A percentile compares a stretch with the other conserved stretches of the same genome.
Conservation (phyloP, 2,797 vertebrate species). For the Pteropus rufus region DNA sequence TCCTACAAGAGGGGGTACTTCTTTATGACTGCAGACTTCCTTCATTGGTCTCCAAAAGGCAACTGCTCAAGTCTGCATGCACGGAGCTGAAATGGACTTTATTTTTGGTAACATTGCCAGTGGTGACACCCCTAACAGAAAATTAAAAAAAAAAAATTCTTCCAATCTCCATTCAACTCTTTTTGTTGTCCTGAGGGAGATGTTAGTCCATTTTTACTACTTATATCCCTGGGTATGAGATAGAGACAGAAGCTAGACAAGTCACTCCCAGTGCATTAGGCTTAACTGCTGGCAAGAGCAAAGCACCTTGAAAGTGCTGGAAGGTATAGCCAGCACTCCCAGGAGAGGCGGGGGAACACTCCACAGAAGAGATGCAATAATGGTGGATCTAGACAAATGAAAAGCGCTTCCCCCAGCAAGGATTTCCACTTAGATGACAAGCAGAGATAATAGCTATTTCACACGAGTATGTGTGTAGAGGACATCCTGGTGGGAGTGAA, state of each 20-base stretch:
- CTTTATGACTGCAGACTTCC: background rate
- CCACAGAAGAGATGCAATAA: background rate
- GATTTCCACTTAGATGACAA: background rate
- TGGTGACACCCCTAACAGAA: background rate
- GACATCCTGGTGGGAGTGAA: background rate
- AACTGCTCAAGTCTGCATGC: background rate
- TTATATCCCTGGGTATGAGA: background rate
- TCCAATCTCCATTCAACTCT: background rate
- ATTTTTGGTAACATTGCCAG: background rate
- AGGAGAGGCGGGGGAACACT: background rate
- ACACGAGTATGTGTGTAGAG: fast-evolving
- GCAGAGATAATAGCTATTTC: background rate
- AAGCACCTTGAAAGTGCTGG: background rate
- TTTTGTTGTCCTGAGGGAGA: background rate
- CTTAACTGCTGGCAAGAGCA: background rate
- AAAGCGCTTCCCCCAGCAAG: background rate
- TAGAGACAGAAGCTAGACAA: background rate
- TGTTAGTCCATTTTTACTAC: background rate
- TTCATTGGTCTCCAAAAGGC: background rate
- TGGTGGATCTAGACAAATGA: background rate
- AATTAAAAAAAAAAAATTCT: background rate
- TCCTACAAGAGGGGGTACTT: background rate
- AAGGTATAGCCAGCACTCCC: background rate
- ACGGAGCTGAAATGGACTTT: background rate
- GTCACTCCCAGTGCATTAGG: background rate